A percentile compares a stretch with the other conserved stretches of the same genome.
Conservation (phyloP, 2,888 invertebrate genomes). For the Agrochola litura region DNA sequence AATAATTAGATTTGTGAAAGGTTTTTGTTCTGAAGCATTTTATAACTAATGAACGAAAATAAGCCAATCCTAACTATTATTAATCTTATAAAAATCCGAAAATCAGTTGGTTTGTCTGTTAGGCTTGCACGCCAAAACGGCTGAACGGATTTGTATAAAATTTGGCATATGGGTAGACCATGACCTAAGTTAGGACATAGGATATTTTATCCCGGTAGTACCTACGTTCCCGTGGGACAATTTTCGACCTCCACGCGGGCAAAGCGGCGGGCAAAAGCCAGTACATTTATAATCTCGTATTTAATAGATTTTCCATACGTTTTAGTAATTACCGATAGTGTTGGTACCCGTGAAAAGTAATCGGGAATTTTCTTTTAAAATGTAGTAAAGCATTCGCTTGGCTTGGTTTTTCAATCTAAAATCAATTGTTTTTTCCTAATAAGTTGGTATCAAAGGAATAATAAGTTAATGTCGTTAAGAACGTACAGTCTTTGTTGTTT, state of each 20-base stretch:
- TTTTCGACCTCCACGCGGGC: no score
- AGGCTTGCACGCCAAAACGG: no score
- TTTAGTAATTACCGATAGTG: constrained; percentile 50
- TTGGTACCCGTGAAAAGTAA: constrained; percentile 50
- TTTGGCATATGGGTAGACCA: no score
- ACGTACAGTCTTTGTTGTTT: constrained; percentile 50
- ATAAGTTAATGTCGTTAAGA: constrained; percentile 48
- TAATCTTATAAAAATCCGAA: no score
- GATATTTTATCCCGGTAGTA: no score
- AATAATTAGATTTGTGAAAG: constrained; percentile 54
- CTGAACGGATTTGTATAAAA: no score
- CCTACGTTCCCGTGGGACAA: no score
- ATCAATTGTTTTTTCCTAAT: constrained; percentile 59
- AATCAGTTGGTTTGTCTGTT: no score
- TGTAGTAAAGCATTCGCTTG: constrained; percentile 54
- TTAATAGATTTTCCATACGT: constrained; percentile 50
- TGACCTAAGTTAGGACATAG: no score
- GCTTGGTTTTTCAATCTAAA: constrained; percentile 62
- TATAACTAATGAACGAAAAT: constrained; percentile 55
- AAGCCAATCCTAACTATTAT: constrained; percentile 21
- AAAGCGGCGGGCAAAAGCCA: no score
- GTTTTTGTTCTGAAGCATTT: constrained; percentile 50
- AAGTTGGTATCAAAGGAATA: constrained; percentile 50
- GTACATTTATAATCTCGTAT: constrained; percentile 44
- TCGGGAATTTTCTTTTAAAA: constrained; percentile 45